These are phyloP conservation scores for Cynodonichthys magdalenae DNA, from an alignment of 2,797 vertebrate genomes.

Conservation along the genomic window DNA sequence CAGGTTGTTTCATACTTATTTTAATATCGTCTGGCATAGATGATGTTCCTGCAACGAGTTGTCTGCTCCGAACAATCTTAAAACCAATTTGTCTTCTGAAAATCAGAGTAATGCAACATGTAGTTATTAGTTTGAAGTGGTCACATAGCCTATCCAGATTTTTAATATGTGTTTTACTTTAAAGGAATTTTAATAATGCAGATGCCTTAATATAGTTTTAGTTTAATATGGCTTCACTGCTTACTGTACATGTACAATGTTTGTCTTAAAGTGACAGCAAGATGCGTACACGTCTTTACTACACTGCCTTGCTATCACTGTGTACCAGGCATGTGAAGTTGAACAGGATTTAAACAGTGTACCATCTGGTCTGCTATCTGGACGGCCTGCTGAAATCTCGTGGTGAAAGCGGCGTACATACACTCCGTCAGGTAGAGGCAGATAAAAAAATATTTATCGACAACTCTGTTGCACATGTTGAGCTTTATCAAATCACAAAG, in stretches of 20 bases:
- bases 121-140: no score
- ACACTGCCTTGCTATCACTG: neutral
- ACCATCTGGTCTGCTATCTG: neutral
- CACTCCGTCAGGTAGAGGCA: neutral
- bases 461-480: no score
- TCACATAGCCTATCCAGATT: no score
- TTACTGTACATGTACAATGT: neutral
- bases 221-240: neutral
- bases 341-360: neutral
- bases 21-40: neutral
- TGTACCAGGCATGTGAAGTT: neutral
- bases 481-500: no score
- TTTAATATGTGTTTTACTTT: no score
- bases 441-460: no score
- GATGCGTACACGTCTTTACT: neutral
- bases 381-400: neutral
- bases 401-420: neutral
- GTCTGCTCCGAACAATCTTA: neutral
- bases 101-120: neutral
- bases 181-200: neutral
- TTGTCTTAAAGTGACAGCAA: neutral
- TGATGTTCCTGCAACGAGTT: neutral
- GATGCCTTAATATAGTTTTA: neutral
- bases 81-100: neutral
- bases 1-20: constrained; percentile 5